Conservation (phyloP, 2,113 vertebrate genomes). For the Lipophrys pholis region DNA sequence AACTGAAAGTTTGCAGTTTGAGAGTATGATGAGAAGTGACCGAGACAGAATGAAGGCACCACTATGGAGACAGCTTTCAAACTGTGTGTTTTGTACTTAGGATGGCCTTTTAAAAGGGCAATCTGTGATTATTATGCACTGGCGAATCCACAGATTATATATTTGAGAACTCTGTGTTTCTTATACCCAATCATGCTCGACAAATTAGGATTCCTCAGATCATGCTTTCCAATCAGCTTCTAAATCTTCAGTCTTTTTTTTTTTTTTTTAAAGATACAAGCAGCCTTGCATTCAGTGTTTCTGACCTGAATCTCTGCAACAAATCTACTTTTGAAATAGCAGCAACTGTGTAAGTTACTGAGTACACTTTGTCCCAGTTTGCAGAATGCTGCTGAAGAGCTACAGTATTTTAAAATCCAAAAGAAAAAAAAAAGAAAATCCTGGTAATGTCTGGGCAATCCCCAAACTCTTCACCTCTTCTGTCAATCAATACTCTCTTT, state of each 20-base stretch:
- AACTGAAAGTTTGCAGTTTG: not conserved
- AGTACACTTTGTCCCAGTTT: slow-evolving; percentile 76
- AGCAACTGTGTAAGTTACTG: slow-evolving; percentile 50
- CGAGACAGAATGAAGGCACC: too few relatives aligned
- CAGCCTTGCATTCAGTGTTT: slow-evolving; percentile 35
- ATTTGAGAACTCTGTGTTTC: slow-evolving; percentile 9
- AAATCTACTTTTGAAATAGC: slow-evolving; percentile 68
- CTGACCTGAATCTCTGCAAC: slow-evolving; percentile 69
- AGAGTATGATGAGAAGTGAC: not conserved
- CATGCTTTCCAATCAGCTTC: slow-evolving; percentile 26
- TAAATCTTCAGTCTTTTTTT: slow-evolving; percentile 32
- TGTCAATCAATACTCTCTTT: slow-evolving; percentile 84
- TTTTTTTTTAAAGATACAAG: slow-evolving; percentile 32
- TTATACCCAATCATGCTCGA: too few relatives aligned
- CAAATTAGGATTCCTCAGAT: slow-evolving; percentile 4
- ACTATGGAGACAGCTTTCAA: too few relatives aligned
- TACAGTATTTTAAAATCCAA: slow-evolving; percentile 57
- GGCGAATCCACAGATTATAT: slow-evolving; percentile 9
- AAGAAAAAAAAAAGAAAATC: slow-evolving; percentile 28
- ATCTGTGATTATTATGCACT: not conserved
- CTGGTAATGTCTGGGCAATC: slow-evolving; percentile 72
- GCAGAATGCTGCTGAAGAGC: slow-evolving; percentile 39
- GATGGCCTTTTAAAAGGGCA: slow-evolving; percentile 24
- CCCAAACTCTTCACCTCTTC: slow-evolving; percentile 76
- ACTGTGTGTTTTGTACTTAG: too few relatives aligned